Evolutionary conservation across 2,113 vertebrate species (phyloP).

Genomic region (Ploceus nigricollis): DNA sequence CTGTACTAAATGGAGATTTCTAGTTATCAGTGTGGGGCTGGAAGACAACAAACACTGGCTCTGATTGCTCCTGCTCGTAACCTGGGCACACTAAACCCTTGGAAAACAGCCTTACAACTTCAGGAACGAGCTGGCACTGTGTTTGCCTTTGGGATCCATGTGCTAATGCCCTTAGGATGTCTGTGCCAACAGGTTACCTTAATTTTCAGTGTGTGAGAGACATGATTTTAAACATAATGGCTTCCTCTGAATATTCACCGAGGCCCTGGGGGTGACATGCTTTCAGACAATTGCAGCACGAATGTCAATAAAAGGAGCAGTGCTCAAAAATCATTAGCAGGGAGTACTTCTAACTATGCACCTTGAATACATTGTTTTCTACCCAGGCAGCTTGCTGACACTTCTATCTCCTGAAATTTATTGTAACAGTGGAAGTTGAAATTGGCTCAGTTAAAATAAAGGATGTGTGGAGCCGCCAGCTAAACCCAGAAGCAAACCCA

Average conservation of each 20-base stretch:
- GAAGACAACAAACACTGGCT: background rate
- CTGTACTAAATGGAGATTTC: background rate
- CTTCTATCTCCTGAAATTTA: background rate
- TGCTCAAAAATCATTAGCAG: background rate
- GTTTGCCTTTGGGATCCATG: background rate
- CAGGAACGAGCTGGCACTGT: background rate
- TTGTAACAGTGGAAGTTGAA: background rate
- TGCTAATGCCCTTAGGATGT: background rate
- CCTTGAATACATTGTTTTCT: background rate
- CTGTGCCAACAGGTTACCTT: constrained; percentile 19
- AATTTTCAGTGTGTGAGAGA: background rate
- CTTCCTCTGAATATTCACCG: constrained; percentile 1
- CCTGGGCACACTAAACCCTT: background rate
- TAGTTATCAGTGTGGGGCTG: background rate
- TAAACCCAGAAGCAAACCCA: background rate
- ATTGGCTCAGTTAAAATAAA: background rate
- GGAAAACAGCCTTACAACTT: background rate
- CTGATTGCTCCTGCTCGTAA: background rate
- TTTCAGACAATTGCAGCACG: background rate
- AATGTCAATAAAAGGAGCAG: background rate
- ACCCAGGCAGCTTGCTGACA: background rate
- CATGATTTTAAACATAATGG: background rate
- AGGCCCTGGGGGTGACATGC: background rate
- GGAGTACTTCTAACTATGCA: background rate
- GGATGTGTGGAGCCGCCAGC: background rate